A percentile compares a stretch with the other conserved stretches of the same genome.
These are phyloP conservation scores for Clitarchus hookeri DNA, from an alignment of 2,888 invertebrate genomes.

Conservation along the genomic window DNA sequence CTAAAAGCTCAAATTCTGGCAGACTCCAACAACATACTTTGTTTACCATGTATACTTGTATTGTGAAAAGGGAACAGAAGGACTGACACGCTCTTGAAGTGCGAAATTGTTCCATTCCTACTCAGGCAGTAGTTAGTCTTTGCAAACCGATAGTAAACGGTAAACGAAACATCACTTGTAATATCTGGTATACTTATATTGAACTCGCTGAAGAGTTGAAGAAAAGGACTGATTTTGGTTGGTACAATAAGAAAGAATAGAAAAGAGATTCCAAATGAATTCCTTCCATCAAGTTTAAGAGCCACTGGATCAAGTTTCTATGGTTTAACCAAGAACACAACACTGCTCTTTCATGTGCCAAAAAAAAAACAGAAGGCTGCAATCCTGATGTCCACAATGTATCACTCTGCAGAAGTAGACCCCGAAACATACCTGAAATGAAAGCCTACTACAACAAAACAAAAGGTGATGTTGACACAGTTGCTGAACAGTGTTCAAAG, in stretches of 20 bases:
- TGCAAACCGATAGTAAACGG: too few species aligned
- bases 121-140: too few species aligned
- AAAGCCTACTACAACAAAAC: slow-evolving; percentile 45
- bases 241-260: slow-evolving; percentile 38
- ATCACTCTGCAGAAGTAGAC: slow-evolving; percentile 34
- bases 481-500: slow-evolving; percentile 42
- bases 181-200: slow-evolving; percentile 32
- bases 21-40: too few species aligned
- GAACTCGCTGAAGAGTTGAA: slow-evolving; percentile 28
- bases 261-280: slow-evolving; percentile 44
- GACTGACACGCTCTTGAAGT: too few species aligned
- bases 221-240: slow-evolving; percentile 25
- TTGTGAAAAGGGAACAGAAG: too few species aligned
- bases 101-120: too few species aligned
- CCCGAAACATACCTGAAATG: slow-evolving; percentile 43
- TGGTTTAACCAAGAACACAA: slow-evolving; percentile 39
- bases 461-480: slow-evolving; percentile 45
- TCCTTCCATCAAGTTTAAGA: slow-evolving; percentile 44
- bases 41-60: too few species aligned
- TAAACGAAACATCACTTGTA: too few species aligned
- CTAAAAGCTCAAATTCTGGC: too few species aligned
- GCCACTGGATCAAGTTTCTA: slow-evolving; percentile 30
- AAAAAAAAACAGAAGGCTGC: slow-evolving; percentile 44
- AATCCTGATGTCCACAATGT: slow-evolving; percentile 40
- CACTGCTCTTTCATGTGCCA: slow-evolving; percentile 42